A percentile compares a stretch with the other conserved stretches of the same genome.
Conservation (phyloP, 2,797 vertebrate species). For the Sebastes goodei region DNA sequence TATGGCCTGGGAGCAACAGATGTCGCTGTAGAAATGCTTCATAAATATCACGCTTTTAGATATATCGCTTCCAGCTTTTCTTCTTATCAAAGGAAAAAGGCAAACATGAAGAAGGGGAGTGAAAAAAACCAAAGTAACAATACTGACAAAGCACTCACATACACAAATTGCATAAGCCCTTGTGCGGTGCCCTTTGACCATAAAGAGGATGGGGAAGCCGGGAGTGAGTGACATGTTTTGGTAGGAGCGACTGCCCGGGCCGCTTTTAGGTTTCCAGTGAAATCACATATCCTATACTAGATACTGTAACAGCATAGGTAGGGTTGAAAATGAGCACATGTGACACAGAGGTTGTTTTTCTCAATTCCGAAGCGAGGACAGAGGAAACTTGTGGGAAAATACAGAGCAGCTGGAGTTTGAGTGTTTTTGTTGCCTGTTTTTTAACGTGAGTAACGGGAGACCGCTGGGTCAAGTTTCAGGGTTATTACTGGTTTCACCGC, state of each 20-base stretch:
- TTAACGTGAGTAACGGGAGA: not conserved
- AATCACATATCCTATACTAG: not conserved
- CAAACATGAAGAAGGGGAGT: not conserved
- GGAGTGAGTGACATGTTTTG: slow-evolving; percentile 25
- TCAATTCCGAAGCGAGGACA: not conserved
- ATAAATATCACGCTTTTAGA: not conserved
- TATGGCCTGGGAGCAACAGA: not conserved
- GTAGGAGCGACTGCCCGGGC: not conserved
- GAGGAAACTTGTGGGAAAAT: slow-evolving; percentile 41
- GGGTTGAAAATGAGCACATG: not conserved
- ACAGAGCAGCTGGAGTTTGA: slow-evolving; percentile 2
- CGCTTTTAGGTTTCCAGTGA: not conserved
- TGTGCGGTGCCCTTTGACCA: slow-evolving; percentile 14
- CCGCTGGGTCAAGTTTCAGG: slow-evolving; percentile 30
- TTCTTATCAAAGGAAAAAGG: not conserved
- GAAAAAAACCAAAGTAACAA: not conserved
- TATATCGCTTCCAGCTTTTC: not conserved
- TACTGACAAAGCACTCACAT: not conserved
- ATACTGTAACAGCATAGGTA: not conserved
- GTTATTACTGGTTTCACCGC: slow-evolving; percentile 3
- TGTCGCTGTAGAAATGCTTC: not conserved
- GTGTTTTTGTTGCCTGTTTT: slow-evolving; percentile 22
- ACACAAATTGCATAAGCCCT: not conserved
- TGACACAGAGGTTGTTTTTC: slow-evolving; percentile 18
- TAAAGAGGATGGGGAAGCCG: not conserved